These are phyloP conservation scores for Agelas oroides DNA, from an alignment of 37 sponge, comb jelly and placozoan species.

Conservation along the genomic window DNA sequence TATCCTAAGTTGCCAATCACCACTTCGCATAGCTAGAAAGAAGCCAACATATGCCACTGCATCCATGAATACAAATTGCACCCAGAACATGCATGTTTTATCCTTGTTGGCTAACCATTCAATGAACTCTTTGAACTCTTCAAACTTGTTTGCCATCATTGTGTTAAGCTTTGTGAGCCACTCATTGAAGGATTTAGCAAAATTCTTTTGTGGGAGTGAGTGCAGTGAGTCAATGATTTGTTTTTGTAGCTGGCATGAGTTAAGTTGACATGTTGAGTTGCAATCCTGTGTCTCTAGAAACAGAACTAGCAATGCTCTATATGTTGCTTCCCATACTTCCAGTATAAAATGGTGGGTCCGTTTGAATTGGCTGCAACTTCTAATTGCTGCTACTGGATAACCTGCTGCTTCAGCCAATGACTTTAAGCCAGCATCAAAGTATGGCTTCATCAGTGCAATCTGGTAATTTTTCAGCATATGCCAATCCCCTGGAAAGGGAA, in stretches of 20 bases:
- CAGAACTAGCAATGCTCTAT: no score
- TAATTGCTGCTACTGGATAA: conserved; percentile 18
- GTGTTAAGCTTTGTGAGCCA: neutral
- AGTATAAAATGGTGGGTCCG: conserved; percentile 29
- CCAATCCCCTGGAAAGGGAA: conserved; percentile 50
- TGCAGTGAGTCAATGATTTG: no score
- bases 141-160: conserved; percentile 16
- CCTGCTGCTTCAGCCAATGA: conserved; percentile 12
- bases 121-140: conserved; percentile 6
- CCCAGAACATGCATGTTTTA: conserved; percentile 27
- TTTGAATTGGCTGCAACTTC: conserved; percentile 30
- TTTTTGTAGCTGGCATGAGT: no score
- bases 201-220: no score
- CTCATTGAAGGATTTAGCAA: no score
- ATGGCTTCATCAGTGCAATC: no score
- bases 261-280: no score
- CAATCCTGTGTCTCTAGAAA: no score
- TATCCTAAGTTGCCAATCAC: no score
- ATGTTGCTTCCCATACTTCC: no score
- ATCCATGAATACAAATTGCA: conserved; percentile 29
- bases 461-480: conserved; percentile 50
- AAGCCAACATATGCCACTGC: conserved; percentile 9
- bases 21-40: conserved; percentile 22
- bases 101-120: neutral
- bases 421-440: no score